Percentiles rank a stretch among this genome's conserved stretches.
Evolutionary conservation across 1,140 invertebrate genomes (phyloP).

Genomic region (Scaptomyza hsui): DNA sequence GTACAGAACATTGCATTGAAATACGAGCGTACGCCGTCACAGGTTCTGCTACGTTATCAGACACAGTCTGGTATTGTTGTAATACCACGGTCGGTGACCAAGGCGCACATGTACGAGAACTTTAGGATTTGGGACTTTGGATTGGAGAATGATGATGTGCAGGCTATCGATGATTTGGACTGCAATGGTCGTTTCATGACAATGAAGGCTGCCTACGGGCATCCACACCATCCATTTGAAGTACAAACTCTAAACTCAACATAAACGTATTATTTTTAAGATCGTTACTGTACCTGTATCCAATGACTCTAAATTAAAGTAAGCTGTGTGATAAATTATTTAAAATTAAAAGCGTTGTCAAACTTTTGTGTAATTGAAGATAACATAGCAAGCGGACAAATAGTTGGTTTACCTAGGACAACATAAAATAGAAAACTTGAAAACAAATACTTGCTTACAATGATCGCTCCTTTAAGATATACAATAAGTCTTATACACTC

Average conservation of each 20-base stretch:
- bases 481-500: neutral
- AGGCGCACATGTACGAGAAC: constrained; percentile 89
- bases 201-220: constrained; percentile 72
- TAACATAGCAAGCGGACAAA: constrained; percentile 5
- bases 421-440: neutral
- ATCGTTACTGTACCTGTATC: constrained; percentile 6
- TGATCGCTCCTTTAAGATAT: neutral
- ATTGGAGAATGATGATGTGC: constrained; percentile 87
- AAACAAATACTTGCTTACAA: neutral
- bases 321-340: too few relatives aligned
- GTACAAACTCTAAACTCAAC: neutral
- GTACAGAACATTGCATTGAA: constrained; percentile 87
- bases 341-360: too few relatives aligned
- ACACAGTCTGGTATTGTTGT: constrained; percentile 87
- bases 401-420: neutral
- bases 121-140: constrained; percentile 90
- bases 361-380: too few relatives aligned
- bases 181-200: constrained; percentile 76
- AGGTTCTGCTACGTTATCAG: constrained; percentile 88
- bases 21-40: constrained; percentile 88
- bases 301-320: neutral
- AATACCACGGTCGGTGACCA: constrained; percentile 91
- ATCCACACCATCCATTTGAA: constrained; percentile 70
- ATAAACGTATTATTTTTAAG: neutral
- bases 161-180: constrained; percentile 86